A percentile compares a stretch with the other conserved stretches of the same genome.
Evolutionary conservation across 2,797 vertebrate species (phyloP).

Genomic region (Amphiprion clarkii): DNA sequence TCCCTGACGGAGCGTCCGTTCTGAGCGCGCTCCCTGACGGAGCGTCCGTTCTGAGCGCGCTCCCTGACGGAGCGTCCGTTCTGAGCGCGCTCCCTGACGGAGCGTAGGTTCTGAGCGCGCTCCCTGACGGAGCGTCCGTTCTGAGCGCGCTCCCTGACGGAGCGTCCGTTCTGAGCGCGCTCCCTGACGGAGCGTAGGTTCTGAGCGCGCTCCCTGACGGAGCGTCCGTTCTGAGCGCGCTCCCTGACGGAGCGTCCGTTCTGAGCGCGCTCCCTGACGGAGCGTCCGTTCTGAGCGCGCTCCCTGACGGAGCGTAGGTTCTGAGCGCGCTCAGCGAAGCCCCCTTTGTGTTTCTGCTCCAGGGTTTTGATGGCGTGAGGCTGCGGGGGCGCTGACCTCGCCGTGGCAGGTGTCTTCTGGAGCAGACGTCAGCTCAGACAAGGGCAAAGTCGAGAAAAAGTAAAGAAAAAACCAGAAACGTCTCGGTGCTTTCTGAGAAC

Average conservation of each 20-base stretch:
- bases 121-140: too few species aligned
- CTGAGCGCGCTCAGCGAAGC: constrained; percentile 19
- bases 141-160: constrained; percentile 1
- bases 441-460: constrained; percentile 46
- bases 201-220: constrained; percentile 1
- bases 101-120: too few species aligned
- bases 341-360: constrained; percentile 63
- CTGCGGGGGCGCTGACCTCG: constrained; percentile 57
- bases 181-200: too few species aligned
- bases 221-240: neutral
- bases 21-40: neutral
- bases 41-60: too few species aligned
- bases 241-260: neutral
- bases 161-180: too few species aligned
- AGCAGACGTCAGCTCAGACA: constrained; percentile 44
- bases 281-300: too few species aligned
- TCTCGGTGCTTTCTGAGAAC: constrained; percentile 21
- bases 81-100: constrained; percentile 1
- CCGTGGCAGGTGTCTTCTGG: constrained; percentile 56
- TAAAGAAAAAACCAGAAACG: neutral
- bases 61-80: too few species aligned
- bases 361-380: constrained; percentile 61
- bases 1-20: too few species aligned
- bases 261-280: too few species aligned
- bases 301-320: too few species aligned